Conservation (phyloP, 2,888 invertebrate species). For the Xestia c-nigrum region DNA sequence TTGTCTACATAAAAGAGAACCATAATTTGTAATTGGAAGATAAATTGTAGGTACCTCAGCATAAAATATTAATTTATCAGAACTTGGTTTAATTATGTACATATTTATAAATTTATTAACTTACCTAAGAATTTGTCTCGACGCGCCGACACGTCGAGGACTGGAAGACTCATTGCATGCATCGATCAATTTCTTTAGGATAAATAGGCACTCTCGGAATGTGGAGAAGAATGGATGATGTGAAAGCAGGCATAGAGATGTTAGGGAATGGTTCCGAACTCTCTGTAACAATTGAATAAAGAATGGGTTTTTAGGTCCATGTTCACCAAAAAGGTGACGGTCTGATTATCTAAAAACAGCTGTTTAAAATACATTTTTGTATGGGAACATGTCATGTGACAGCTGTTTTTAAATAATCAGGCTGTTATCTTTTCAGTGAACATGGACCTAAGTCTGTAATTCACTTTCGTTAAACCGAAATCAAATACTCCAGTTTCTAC, state of each 20-base stretch:
- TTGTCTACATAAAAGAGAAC: conserved; percentile 10
- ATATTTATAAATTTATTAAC: conserved; percentile 29
- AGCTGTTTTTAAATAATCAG: no score
- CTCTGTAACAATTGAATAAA: conserved; percentile 90
- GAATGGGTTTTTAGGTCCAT: no score
- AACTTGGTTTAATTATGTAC: neutral
- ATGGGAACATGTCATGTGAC: no score
- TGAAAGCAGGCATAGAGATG: conserved; percentile 98
- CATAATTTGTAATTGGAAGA: neutral
- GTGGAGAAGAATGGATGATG: conserved; percentile 99
- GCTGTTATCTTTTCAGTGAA: no score
- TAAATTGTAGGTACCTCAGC: conserved; percentile 14
- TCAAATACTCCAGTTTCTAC: neutral
- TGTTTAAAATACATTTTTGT: no score
- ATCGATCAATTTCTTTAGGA: conserved; percentile 98
- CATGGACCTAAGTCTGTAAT: no score
- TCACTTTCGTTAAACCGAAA: neutral
- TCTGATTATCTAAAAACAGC: no score
- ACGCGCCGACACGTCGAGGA: conserved; percentile 96
- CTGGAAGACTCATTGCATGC: conserved; percentile 99
- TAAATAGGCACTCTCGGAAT: conserved; percentile 99
- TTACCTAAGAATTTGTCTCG: conserved; percentile 96
- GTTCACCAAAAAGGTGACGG: no score
- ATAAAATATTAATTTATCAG: conserved; percentile 1
- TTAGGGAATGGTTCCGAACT: conserved; percentile 97